Evolutionary conservation across 2,888 invertebrate genomes (phyloP), one percentile per base, ranked within the genome.

Genomic region (Tachystola acroxantha): DNA sequence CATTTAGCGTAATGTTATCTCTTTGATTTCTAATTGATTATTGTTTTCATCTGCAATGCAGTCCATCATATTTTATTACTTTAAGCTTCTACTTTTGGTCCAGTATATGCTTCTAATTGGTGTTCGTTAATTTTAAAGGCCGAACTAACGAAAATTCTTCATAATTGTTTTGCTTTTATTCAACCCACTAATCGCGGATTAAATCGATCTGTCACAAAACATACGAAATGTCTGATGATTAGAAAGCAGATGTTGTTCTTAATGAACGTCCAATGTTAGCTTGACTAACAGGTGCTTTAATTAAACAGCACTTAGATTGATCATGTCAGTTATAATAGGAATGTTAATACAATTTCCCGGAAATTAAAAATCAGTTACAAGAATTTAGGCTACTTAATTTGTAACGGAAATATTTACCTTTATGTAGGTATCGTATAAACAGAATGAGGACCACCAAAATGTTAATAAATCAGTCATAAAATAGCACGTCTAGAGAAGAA

Each of bases 191-290:
- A 50, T 51, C 49, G 45, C 10, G 44, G 54, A 57, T 58, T 55
- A 52, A 58, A 52, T 50, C 20, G 29, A 11, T 22, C 19, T 35
- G 35, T 13, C 7, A 41, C 57, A 64, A 68, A 69, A 67, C 59
- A 57, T 46, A 55, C 45, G 45, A 52, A 62, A 57, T 51, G 46
- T 53, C 56, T 49, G 53, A 50, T 54, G 62, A 64, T 74, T 67
- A 69, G 67, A 64, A 72, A 70, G 66, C 73, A 71, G 74, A 68
- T 69, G 72, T 50, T 35, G 39, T 39, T 38, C 30, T 43, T 65
- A 68, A 67, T 67, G 63, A 64, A 57, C 45, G 43, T 33, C 44
- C 48, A 48, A 55, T 62, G 48, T 53, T 48, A 57, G 46, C 53
- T 57, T 59, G 37, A 37, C 35, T 39, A 48, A 48, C 54, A 47